Percentiles rank a stretch among this genome's conserved stretches.
These are phyloP conservation scores for Bombycilla garrulus DNA, from an alignment of 2,113 vertebrate species.

Conservation along the genomic window DNA sequence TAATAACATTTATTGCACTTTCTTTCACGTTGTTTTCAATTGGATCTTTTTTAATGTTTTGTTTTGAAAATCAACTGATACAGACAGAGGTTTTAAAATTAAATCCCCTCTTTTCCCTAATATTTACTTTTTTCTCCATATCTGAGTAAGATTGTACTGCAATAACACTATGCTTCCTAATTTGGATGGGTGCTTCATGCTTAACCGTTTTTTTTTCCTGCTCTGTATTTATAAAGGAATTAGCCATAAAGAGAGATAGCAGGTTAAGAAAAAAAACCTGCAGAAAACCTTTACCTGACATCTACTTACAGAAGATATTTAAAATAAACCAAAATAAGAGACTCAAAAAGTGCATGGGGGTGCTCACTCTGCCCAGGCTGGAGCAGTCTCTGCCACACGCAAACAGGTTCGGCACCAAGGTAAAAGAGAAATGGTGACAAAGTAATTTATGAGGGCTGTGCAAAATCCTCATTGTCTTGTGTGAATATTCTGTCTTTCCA, in stretches of 20 bases:
- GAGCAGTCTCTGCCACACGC: fast-evolving
- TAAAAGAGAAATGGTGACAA: not conserved
- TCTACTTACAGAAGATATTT: not conserved
- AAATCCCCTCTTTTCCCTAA: not conserved
- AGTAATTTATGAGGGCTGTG: not conserved
- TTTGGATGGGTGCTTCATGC: not conserved
- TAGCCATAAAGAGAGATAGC: not conserved
- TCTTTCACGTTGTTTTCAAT: not conserved
- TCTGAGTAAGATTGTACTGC: not conserved
- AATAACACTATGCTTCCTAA: not conserved
- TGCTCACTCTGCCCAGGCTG: not conserved
- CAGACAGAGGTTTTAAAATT: not conserved
- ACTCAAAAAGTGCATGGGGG: fast-evolving
- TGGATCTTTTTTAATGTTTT: not conserved
- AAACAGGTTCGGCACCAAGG: not conserved
- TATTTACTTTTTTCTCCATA: not conserved
- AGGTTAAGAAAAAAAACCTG: not conserved
- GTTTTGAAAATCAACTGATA: not conserved
- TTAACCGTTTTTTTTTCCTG: not conserved
- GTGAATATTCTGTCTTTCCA: not conserved
- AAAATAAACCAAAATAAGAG: not conserved
- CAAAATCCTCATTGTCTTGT: not conserved
- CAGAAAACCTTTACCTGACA: not conserved
- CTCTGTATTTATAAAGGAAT: not conserved
- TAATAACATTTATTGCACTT: slow-evolving; percentile 14